Evolutionary conservation across 1,140 invertebrate species (phyloP).

Genomic region (Dysdera silvatica): DNA sequence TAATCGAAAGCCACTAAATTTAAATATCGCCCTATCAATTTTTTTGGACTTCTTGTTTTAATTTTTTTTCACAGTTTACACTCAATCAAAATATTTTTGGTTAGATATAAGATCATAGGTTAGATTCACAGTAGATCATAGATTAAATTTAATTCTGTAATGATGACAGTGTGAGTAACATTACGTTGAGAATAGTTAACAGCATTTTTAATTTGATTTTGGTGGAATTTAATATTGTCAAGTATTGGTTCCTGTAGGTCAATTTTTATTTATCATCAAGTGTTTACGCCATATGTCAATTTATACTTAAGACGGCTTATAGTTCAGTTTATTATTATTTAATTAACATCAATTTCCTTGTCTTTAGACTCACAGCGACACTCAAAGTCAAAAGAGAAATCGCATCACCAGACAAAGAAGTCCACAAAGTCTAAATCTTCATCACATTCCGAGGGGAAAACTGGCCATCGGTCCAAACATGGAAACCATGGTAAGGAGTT

Average conservation of each 20-base stretch:
- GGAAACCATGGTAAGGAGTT: slow-evolving; percentile 8
- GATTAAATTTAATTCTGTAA: too few species aligned
- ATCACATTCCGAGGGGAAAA: slow-evolving; percentile 12
- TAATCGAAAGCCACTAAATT: too few species aligned
- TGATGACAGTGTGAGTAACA: too few species aligned
- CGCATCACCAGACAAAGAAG: slow-evolving; percentile 25
- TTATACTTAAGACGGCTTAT: background rate
- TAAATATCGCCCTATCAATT: too few species aligned
- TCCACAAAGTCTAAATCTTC: slow-evolving; percentile 20
- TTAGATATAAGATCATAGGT: too few species aligned
- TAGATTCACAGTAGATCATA: too few species aligned
- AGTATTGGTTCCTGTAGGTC: background rate
- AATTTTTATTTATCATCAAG: background rate
- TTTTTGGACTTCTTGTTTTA: too few species aligned
- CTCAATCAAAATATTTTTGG: too few species aligned
- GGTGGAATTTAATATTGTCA: background rate
- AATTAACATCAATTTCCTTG: slow-evolving; percentile 26
- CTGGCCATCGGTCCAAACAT: slow-evolving; percentile 17
- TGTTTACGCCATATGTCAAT: too few species aligned
- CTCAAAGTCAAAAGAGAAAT: slow-evolving; percentile 38
- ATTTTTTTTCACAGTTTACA: too few species aligned
- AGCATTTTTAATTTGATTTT: background rate
- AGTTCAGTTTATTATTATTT: slow-evolving; percentile 1
- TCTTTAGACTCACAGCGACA: slow-evolving; percentile 52
- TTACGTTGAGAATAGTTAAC: too few species aligned